Conservation (phyloP, 1,140 invertebrate genomes). For the Bombus difficillimus region DNA sequence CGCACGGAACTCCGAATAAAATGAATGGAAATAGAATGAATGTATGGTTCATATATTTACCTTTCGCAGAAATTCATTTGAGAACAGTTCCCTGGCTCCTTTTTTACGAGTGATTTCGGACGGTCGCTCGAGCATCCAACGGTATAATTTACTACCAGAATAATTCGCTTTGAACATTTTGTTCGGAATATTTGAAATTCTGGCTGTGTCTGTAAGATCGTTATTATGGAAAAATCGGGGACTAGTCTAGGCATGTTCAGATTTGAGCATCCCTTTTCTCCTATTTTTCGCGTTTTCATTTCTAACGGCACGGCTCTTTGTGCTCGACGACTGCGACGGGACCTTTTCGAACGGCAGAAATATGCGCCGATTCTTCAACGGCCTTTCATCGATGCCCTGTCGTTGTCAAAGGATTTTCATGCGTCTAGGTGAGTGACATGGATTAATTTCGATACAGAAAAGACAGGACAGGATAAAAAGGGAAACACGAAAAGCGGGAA, state of each 20-base stretch:
- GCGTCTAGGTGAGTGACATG: constrained; percentile 4
- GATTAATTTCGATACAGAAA: constrained; percentile 53
- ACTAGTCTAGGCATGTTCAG: not conserved
- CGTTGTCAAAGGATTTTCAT: constrained; percentile 48
- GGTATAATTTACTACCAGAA: not conserved
- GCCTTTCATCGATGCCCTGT: constrained; percentile 49
- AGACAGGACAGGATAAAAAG: not conserved
- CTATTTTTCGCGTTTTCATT: constrained; percentile 39
- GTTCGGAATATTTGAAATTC: not conserved
- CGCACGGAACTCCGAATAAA: not conserved
- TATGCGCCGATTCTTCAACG: constrained; percentile 54
- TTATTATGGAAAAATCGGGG: constrained; percentile 18
- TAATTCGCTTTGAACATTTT: not conserved
- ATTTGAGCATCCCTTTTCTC: constrained; percentile 17
- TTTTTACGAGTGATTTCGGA: not conserved
- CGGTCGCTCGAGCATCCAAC: not conserved
- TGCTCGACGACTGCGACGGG: constrained; percentile 13
- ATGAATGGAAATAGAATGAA: not conserved
- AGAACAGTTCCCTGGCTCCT: too few relatives aligned
- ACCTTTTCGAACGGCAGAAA: constrained; percentile 53
- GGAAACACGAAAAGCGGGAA: too few relatives aligned
- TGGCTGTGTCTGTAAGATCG: not conserved
- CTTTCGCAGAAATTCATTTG: not conserved
- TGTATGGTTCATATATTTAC: not conserved
- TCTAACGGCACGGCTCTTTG: constrained; percentile 20